Conservation (phyloP, 2,888 invertebrate species). For the Melieria omissa region DNA sequence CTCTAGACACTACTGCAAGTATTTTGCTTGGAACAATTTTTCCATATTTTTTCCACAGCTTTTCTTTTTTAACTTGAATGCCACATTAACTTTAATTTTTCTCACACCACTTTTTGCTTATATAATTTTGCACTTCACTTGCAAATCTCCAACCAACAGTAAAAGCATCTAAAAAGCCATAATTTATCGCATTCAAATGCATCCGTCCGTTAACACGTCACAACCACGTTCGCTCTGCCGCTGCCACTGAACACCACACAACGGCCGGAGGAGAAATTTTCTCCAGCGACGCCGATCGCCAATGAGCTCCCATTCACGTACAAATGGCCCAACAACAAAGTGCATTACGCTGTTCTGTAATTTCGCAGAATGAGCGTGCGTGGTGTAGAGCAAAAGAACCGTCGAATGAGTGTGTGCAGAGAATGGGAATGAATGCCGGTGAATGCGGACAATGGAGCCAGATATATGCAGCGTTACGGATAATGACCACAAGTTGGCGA, state of each 20-base stretch:
- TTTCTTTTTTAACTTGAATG: neutral
- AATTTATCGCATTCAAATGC: too few relatives aligned
- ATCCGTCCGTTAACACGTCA: neutral
- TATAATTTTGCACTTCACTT: neutral
- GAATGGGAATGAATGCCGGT: too few relatives aligned
- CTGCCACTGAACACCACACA: conserved; percentile 11
- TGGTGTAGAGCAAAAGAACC: too few relatives aligned
- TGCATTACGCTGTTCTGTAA: too few relatives aligned
- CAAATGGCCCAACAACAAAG: neutral
- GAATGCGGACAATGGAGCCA: too few relatives aligned
- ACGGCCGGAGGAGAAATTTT: conserved; percentile 23
- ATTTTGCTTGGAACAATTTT: neutral
- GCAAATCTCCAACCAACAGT: neutral
- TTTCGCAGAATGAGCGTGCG: too few relatives aligned
- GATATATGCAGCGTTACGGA: too few relatives aligned
- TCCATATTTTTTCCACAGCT: neutral
- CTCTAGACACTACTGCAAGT: neutral
- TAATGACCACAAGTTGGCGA: too few relatives aligned
- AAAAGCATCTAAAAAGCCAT: neutral
- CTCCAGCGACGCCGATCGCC: conserved; percentile 4
- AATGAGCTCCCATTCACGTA: neutral
- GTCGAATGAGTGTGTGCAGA: too few relatives aligned
- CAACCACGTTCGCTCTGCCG: conserved; percentile 10
- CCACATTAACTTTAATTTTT: neutral
- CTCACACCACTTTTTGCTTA: conserved; percentile 4